phyloP scores from a whole-genome alignment of 2,888 invertebrate species.

The Drosophila tripunctata region DNA sequence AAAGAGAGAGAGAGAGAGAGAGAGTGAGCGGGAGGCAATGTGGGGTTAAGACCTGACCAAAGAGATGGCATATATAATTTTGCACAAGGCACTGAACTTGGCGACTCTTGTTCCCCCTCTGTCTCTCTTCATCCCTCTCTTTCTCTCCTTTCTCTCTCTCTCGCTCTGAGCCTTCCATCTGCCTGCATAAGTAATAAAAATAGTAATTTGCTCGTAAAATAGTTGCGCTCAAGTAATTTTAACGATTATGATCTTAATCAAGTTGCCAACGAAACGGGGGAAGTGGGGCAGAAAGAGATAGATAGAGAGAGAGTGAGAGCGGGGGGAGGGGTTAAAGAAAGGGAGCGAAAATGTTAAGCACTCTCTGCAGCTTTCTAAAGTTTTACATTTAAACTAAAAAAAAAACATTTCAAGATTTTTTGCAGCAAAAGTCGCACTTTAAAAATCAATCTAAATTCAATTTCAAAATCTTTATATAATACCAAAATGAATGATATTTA shows the following conservation, averaged over 20 bases:
- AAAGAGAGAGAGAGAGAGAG: background rate
- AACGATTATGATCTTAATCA: conserved; percentile 80
- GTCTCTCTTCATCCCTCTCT: background rate
- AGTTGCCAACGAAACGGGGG: conserved; percentile 41
- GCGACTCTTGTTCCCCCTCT: conserved; percentile 19
- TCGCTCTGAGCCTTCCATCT: background rate
- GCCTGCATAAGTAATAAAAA: conserved; percentile 78
- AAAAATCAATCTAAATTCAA: too few species aligned
- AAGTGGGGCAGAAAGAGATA: background rate
- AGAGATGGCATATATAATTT: conserved; percentile 59
- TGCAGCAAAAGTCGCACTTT: background rate
- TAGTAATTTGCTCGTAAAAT: conserved; percentile 76
- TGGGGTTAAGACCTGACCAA: conserved; percentile 46
- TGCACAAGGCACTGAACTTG: conserved; percentile 64
- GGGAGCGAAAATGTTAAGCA: conserved; percentile 11
- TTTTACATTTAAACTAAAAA: too few species aligned
- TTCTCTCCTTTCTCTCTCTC: background rate
- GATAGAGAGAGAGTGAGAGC: background rate
- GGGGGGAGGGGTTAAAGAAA: background rate
- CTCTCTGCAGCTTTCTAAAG: conserved; percentile 25
- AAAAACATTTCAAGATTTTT: background rate
- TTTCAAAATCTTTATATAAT: too few species aligned
- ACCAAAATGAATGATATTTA: too few species aligned
- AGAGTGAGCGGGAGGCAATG: background rate
- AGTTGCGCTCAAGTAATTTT: conserved; percentile 79